Evolutionary conservation across 2,797 vertebrate species (phyloP), one percentile per base, ranked within the genome.

Genomic region (Lacerta bilineata): DNA sequence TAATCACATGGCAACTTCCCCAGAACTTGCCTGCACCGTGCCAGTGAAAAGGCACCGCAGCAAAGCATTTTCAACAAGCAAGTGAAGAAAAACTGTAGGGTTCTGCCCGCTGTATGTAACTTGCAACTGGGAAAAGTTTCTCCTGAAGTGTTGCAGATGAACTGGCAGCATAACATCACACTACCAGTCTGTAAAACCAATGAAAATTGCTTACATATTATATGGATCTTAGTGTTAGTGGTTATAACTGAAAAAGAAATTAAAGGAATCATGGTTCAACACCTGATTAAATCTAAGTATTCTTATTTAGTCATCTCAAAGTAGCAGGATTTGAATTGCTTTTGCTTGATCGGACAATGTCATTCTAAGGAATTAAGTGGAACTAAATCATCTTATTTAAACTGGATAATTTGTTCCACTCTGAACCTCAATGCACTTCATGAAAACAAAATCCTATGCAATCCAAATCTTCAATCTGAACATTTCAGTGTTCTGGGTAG

Each of bases 81-180:
- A 71, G 18, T 23, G 27, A 11, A 71, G 43, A 71, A 83, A 39
- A 71, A 83, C 66, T 71, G 29, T 41, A 50, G 23, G 66, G 41
- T 64, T 83, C n/a, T 71, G 41, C 20, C 25, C 81, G 10, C 81
- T 50, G 69, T 18, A 71, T 18, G 23, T 83, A 33, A 83, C 13
- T 29, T 83, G 66, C 66, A n/a, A n/a, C 71, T 27, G 66, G 66
- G 71, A 29, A 69, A 83, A 71, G 66, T 39, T 69, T 66, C 68
- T 43, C 29, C 71, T 83, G 80, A 69, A 71, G 41, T 50, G 41
- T 50, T 33, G 27, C 66, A 83, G 66, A 29, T 83, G 81, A 83
- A 68, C n/a, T 33, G 81, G 81, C 18, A 69, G 66, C 81, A 71
- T 83, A 69, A 83, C 69, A 83, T 83, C 81, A 83, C 66, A 50